A percentile compares a stretch with the other conserved stretches of the same genome.
phyloP scores from a whole-genome alignment of 2,888 invertebrate genomes.

The Osmoderma eremita region DNA sequence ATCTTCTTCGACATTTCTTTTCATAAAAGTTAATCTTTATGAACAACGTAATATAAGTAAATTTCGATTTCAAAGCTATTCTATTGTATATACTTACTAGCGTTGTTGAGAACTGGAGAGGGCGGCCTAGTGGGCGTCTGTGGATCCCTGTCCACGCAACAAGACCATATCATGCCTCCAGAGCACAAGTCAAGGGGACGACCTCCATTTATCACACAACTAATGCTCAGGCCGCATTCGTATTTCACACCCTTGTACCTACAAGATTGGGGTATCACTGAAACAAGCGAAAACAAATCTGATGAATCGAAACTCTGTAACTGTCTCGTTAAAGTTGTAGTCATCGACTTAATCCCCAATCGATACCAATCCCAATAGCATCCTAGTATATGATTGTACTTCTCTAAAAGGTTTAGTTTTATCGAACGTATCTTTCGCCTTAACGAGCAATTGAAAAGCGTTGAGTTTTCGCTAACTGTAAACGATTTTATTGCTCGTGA shows the following conservation, averaged over 20 bases:
- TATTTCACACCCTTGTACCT: slow-evolving; percentile 87
- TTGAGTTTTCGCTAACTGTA: too few species aligned
- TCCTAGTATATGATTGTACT: too few species aligned
- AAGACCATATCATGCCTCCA: slow-evolving; percentile 94
- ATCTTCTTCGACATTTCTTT: too few species aligned
- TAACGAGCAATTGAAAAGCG: too few species aligned
- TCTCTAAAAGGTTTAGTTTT: too few species aligned
- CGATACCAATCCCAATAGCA: too few species aligned
- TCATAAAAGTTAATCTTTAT: neutral
- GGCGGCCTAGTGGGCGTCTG: slow-evolving; percentile 54
- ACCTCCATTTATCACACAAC: slow-evolving; percentile 89
- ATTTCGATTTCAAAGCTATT: neutral
- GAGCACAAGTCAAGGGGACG: slow-evolving; percentile 90
- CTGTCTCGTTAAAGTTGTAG: neutral
- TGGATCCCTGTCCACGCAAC: slow-evolving; percentile 83
- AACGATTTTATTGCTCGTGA: too few species aligned
- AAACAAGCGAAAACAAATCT: slow-evolving; percentile 58
- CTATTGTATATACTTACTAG: slow-evolving; percentile 75
- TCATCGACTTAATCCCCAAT: too few species aligned
- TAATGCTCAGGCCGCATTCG: slow-evolving; percentile 90
- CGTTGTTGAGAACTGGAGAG: slow-evolving; percentile 79
- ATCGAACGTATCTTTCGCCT: too few species aligned
- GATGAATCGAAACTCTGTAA: neutral
- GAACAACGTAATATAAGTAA: neutral
- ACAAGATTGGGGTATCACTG: slow-evolving; percentile 90